phyloP scores from a whole-genome alignment of 2,888 invertebrate genomes.

The Zaprionus bogoriensis region DNA sequence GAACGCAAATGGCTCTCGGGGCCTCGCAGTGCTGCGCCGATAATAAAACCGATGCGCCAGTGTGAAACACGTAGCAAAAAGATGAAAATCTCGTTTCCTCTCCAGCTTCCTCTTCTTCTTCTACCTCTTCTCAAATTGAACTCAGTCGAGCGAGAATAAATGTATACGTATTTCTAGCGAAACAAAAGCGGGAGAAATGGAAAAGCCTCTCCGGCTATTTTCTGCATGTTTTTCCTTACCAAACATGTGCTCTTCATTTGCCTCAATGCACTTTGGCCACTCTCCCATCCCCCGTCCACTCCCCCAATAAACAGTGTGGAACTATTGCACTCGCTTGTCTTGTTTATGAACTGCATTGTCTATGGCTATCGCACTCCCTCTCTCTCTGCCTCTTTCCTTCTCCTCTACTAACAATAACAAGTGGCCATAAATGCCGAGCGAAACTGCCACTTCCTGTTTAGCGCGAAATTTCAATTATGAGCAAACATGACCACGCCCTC shows the following conservation, averaged over 20 bases:
- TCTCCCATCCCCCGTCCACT: not conserved
- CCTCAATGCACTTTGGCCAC: slow-evolving; percentile 38
- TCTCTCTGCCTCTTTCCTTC: too few relatives aligned
- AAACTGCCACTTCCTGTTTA: slow-evolving; percentile 67
- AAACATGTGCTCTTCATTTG: slow-evolving; percentile 47
- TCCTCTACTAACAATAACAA: slow-evolving; percentile 46
- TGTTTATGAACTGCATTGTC: slow-evolving; percentile 59
- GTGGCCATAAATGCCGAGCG: slow-evolving; percentile 47
- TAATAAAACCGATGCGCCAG: not conserved
- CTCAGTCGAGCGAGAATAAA: too few relatives aligned
- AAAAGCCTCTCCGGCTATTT: slow-evolving; percentile 5
- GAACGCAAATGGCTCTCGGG: not conserved
- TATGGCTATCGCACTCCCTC: not conserved
- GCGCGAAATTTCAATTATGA: slow-evolving; percentile 77
- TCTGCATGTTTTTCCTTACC: slow-evolving; percentile 13
- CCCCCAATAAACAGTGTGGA: slow-evolving; percentile 52
- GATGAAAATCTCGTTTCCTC: not conserved
- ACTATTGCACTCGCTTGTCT: slow-evolving; percentile 39
- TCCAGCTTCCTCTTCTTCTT: too few relatives aligned
- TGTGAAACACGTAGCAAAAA: not conserved
- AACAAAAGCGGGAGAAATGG: slow-evolving; percentile 20
- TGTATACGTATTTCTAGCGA: not conserved
- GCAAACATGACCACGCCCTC: slow-evolving; percentile 53
- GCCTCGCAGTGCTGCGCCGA: not conserved
- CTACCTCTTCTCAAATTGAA: too few relatives aligned